Evolutionary conservation across 2,113 vertebrate species (phyloP), one percentile per base, ranked within the genome.

Genomic region (Caranx melampygus): DNA sequence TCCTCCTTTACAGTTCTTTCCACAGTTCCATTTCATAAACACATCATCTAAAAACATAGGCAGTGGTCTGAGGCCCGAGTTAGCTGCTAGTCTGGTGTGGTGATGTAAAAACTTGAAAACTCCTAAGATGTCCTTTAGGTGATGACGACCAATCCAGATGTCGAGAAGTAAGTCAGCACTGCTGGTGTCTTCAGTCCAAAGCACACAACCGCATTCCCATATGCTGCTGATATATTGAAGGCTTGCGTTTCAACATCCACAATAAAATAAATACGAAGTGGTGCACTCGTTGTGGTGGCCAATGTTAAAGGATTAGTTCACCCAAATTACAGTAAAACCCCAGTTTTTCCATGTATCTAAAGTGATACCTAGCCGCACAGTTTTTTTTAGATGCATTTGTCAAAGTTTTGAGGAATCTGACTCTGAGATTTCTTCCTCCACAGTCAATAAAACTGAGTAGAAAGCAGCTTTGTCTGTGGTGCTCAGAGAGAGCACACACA

Each of bases 111-210:
- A 63, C 13, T 54, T 10, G 15, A 75, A 72, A 80, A 65, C 11
- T 75, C 6, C 4, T 31, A 75, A 88, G 72, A 35, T 18, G 31
- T 40, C 67, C 40, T 75, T 16, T 3, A 51, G 42, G 58, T 69
- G 63, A 63, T 81, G 62, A 88, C 87, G 72, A 65, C 45, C 52
- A 57, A 72, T 72, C 78, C 84, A 90, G 91, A 90, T 84, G 87
- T 76, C 59, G 75, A 61, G 45, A 5, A 51, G 72, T 70, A 65
- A 77, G 72, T 74, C 47, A 83, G 65, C 21, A 18, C 73, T 15
- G 54, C 47, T n/a, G 11, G 18, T 10, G 34, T 81, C 63, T 65
- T 40, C 20, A 31, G 34, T 61, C 59, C 71, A 89, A 66, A 65
- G 82, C 63, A 72, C 47, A 75, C 62, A 84, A 57, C 58, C 75